Base-by-base conservation (phyloP, 2,888 invertebrate genomes). In the Protula sp. region DNA sequence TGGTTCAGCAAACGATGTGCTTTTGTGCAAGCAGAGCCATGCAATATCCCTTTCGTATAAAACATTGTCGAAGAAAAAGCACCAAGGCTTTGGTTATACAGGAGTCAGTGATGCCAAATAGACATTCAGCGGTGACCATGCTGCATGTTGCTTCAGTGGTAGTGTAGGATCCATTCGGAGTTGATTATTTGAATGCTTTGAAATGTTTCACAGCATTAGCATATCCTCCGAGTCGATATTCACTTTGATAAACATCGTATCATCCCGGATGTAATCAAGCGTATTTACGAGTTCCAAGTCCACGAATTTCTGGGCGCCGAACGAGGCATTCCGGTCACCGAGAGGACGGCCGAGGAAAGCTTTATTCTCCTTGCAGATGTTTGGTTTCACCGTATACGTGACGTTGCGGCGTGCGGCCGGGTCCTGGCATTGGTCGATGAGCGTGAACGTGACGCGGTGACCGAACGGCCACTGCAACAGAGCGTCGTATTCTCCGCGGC, bases 321-420 rank as follows among this genome's bases (percentile, higher is more conserved):
- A 82, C 2, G 77, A 72, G 1, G 79, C 78, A 63, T 82, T 82
- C 5, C 81, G 64, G 26, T 80, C 79, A 27, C 72, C 71, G 1
- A 68, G 67, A 3, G 82, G 82, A n/a, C 79, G 68, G 1, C 74
- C 75, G 28, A 81, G 71, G 66, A 80, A 82, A 19, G 74, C 68
- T 47, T 64, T 63, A 63, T 76, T 77, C 48, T 70, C 73, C 55
- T 72, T 73, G 56, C 71, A 69, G 5, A 67, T 66, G 55, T 75
- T 74, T 19, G 75, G 74, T 61, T 74, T 72, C 28, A 78, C 66
- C 51, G 67, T 62, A 66, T 77, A 80, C 5, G 72, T 67, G 60
- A 81, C 67, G 67, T 81, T 75, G 30, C 75, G 65, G 1, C 81
- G 67, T 2, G 74, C 73, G 24, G 72, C 70, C 2, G 73, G 70